Evolutionary conservation across 2,888 invertebrate species (phyloP).

Genomic region (Glaucopsyche alexis): DNA sequence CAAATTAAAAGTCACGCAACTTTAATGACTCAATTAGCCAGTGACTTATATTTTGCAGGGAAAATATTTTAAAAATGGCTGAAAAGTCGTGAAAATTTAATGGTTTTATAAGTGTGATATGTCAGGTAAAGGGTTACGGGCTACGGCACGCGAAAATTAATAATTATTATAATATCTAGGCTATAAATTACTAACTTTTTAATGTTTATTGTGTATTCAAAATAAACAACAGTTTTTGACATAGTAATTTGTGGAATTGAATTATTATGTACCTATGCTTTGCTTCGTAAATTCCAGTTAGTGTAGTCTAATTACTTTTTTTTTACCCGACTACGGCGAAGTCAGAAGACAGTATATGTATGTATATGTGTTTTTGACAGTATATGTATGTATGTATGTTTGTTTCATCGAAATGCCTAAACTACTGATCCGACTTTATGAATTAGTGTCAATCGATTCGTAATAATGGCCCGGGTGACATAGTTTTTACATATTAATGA

Average conservation of each 20-base stretch:
- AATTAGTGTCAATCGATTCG: too few species aligned
- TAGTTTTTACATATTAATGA: too few species aligned
- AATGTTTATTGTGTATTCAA: neutral
- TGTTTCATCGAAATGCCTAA: too few species aligned
- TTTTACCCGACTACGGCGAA: too few species aligned
- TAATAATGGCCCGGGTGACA: too few species aligned
- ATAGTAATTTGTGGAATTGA: neutral
- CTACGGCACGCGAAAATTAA: conserved; percentile 3
- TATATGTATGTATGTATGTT: too few species aligned
- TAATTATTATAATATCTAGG: neutral
- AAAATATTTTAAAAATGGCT: neutral
- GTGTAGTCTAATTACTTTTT: neutral
- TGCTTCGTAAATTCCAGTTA: neutral
- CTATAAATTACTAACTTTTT: neutral
- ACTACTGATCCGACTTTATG: too few species aligned
- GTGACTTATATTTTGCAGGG: neutral
- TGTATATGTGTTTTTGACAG: too few species aligned
- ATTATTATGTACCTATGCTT: neutral
- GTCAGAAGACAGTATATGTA: too few species aligned
- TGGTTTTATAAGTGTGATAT: conserved; percentile 11
- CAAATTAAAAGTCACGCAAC: neutral
- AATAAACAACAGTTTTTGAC: neutral
- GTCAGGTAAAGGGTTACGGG: neutral
- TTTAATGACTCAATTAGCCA: conserved; percentile 13
- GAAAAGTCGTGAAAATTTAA: conserved; percentile 2